phyloP scores from a whole-genome alignment of 2,113 vertebrate genomes.

The Danionella cerebrum region DNA sequence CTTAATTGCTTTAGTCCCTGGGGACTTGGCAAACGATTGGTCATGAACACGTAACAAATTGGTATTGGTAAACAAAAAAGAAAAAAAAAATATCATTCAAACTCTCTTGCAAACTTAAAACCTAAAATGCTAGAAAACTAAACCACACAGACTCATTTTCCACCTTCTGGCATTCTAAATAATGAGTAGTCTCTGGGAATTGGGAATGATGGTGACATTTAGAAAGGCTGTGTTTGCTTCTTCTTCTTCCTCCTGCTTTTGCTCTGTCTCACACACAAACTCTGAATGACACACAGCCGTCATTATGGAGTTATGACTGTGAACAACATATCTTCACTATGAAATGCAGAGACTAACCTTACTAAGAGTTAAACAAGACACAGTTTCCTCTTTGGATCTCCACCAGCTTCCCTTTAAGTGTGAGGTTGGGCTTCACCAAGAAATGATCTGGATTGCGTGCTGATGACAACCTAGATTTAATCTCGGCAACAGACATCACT shows the following conservation, averaged over 20 bases:
- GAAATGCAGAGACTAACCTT: background rate
- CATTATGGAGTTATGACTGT: background rate
- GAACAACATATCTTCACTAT: background rate
- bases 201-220: slow-evolving; percentile 25
- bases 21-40: slow-evolving; percentile 27
- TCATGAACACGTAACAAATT: background rate
- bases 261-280: slow-evolving; percentile 24
- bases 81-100: background rate
- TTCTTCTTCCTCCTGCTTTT: background rate
- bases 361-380: slow-evolving; percentile 13
- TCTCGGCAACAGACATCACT: background rate
- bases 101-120: background rate
- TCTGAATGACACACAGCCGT: slow-evolving; percentile 40
- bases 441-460: background rate
- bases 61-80: background rate
- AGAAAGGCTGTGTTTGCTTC: slow-evolving; percentile 13
- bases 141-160: background rate
- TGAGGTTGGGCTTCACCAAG: background rate
- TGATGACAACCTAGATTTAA: background rate
- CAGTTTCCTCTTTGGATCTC: slow-evolving; percentile 16
- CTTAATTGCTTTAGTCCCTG: slow-evolving; percentile 32
- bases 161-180: background rate
- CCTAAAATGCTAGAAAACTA: slow-evolving; percentile 19
- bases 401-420: background rate
- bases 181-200: slow-evolving; percentile 11